Evolutionary conservation across 2,113 vertebrate species (phyloP).

Genomic region (Psephotus haematonotus): DNA sequence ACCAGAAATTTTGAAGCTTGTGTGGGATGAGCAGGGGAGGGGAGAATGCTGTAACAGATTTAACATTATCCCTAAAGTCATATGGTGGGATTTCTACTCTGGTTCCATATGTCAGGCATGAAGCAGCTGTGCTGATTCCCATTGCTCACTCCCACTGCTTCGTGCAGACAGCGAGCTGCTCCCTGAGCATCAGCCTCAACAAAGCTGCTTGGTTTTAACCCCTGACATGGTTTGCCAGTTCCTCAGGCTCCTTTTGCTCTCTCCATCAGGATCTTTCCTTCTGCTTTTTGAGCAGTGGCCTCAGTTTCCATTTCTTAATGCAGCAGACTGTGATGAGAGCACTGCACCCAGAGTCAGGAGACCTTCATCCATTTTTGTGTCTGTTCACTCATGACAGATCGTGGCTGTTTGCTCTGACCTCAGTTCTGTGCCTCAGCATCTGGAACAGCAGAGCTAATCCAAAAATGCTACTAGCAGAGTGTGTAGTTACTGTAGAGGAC

Average conservation of each 20-base stretch:
- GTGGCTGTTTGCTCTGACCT: not conserved
- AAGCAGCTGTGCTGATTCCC: conserved; percentile 28
- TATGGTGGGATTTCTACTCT: conserved; percentile 29
- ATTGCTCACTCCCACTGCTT: not conserved
- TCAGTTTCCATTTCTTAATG: not conserved
- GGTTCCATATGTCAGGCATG: not conserved
- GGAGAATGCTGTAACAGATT: conserved; percentile 29
- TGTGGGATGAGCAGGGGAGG: conserved; percentile 49
- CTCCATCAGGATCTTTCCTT: not conserved
- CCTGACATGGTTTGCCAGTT: not conserved
- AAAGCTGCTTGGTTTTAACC: not conserved
- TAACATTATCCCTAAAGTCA: conserved; percentile 23
- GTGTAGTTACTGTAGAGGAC: not conserved
- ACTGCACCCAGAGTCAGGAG: not conserved
- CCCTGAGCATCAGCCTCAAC: not conserved
- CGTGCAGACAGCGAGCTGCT: not conserved
- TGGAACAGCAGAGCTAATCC: not conserved
- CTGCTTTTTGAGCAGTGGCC: not conserved
- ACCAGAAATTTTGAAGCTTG: conserved; percentile 35
- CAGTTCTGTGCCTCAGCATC: not conserved
- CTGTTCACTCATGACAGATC: not conserved
- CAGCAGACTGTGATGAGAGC: not conserved
- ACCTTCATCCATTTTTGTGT: not conserved
- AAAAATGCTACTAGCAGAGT: not conserved
- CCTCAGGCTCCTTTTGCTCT: not conserved